phyloP scores from a whole-genome alignment of 2,113 vertebrate genomes.

The Cheirogaleus medius region DNA sequence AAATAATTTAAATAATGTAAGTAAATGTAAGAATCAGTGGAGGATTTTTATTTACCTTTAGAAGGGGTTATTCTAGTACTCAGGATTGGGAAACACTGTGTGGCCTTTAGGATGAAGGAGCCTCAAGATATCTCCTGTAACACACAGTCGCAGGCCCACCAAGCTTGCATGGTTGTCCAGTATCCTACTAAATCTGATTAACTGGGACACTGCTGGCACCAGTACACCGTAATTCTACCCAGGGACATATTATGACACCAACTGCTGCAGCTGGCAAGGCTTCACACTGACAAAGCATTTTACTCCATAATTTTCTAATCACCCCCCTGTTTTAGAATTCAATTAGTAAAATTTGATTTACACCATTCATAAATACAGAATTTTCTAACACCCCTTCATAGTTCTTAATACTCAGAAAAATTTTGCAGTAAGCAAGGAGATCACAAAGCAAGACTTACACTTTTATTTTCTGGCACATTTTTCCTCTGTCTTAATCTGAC shows the following conservation, averaged over 20 bases:
- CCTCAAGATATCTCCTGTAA: neutral
- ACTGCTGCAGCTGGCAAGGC: neutral
- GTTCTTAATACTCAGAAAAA: conserved; percentile 32
- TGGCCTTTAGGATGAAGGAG: neutral
- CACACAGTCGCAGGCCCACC: neutral
- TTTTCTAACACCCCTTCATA: neutral
- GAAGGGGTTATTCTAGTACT: neutral
- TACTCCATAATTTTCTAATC: conserved; percentile 49
- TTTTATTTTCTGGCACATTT: conserved; percentile 38
- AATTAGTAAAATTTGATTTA: conserved; percentile 64
- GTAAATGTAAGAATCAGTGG: neutral
- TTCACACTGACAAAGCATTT: conserved; percentile 34
- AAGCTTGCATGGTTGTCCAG: neutral
- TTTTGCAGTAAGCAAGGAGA: conserved; percentile 31
- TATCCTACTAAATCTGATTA: neutral
- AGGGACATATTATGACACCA: neutral
- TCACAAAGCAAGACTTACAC: conserved; percentile 4
- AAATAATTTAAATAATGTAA: neutral
- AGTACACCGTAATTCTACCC: neutral
- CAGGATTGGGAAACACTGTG: neutral
- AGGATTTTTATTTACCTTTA: neutral
- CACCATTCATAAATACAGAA: neutral
- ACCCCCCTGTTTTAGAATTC: conserved; percentile 57
- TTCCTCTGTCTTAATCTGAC: conserved; percentile 63
- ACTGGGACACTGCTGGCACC: neutral